These are phyloP conservation scores for Drosophila equinoxialis DNA, from an alignment of 1,140 invertebrate genomes.

Conservation along the genomic window DNA sequence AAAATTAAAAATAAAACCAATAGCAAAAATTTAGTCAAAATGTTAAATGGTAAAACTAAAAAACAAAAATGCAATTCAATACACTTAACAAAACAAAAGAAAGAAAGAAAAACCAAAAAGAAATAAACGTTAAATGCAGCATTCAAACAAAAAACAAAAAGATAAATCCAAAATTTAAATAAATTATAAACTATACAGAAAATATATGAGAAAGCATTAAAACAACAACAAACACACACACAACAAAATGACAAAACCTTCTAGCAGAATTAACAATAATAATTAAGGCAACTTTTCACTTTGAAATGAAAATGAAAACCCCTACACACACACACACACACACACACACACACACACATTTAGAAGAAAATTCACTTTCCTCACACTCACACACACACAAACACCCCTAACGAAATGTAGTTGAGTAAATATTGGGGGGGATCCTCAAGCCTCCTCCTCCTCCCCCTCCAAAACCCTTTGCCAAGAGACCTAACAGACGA, in stretches of 20 bases:
- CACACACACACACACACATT: constrained; percentile 30
- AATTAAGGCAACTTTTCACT: constrained; percentile 59
- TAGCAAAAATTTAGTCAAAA: constrained; percentile 78
- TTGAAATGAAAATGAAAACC: constrained; percentile 19
- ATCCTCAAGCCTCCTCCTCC: too few species aligned
- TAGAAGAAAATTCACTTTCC: neutral
- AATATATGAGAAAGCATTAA: constrained; percentile 47
- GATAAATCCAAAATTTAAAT: constrained; percentile 49
- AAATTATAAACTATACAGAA: constrained; percentile 55
- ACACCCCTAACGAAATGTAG: neutral
- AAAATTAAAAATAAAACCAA: constrained; percentile 46
- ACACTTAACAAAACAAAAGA: constrained; percentile 41
- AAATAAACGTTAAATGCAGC: constrained; percentile 39
- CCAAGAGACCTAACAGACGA: too few species aligned
- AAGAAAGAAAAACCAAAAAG: constrained; percentile 28
- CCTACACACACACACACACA: constrained; percentile 35
- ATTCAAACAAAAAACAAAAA: constrained; percentile 35
- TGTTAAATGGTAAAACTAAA: constrained; percentile 72
- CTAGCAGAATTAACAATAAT: constrained; percentile 76
- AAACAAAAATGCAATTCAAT: constrained; percentile 44
- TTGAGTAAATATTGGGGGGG: neutral
- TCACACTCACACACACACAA: neutral
- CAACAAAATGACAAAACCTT: constrained; percentile 50
- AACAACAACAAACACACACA: constrained; percentile 31
- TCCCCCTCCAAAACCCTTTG: too few species aligned